Base-by-base conservation (phyloP, 1,140 invertebrate species). In the Eulimnadia texana region DNA sequence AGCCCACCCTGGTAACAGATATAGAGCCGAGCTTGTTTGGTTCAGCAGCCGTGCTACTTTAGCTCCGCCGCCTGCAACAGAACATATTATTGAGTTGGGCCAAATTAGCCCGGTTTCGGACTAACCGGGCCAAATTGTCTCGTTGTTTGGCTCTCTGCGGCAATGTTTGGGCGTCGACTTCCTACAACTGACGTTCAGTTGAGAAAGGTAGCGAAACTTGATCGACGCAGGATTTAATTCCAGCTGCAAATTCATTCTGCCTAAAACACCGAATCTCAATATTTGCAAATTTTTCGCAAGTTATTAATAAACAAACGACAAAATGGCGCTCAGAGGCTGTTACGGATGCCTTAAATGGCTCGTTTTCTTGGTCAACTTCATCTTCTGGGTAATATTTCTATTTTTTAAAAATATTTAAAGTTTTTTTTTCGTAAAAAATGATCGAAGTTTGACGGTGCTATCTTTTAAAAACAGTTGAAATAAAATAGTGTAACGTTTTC, bases 311-410 rank as follows among this genome's bases (percentile, higher is more conserved):
- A 64, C 57, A 59, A n/a, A n/a, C n/a, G n/a, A n/a, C n/a, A n/a
- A n/a, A n/a, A 84, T 84, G 82, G 82, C 79, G 70, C 70, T 83
- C 49, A 77, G 75, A 62, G 78, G 79, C 64, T 85, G 83, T 74
- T 84, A 82, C 73, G 78, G 77, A 58, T 73, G 80, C 67, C 77
- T 84, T 65, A 85, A 85, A 72, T 85, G 82, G 69, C 71, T 84
- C 28, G 77, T 85, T 63, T 76, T 85, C 61, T 72, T 83, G 63
- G 75, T 86, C 65, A 86, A 85, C 70, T 70, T 85, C 27, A 72
- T 85, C 68, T 84, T 85, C 74, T 82, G 80, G 82, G 83, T 84
- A 76, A 81, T 16, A 42, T 42, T 42, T 42, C 33, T 42, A 16
- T 42, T 6, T 42, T 6, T 9, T 42, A 42, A 42, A 42, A 42